Evolutionary conservation across 2,113 vertebrate genomes (phyloP).

Genomic region (Cebus imitator): DNA sequence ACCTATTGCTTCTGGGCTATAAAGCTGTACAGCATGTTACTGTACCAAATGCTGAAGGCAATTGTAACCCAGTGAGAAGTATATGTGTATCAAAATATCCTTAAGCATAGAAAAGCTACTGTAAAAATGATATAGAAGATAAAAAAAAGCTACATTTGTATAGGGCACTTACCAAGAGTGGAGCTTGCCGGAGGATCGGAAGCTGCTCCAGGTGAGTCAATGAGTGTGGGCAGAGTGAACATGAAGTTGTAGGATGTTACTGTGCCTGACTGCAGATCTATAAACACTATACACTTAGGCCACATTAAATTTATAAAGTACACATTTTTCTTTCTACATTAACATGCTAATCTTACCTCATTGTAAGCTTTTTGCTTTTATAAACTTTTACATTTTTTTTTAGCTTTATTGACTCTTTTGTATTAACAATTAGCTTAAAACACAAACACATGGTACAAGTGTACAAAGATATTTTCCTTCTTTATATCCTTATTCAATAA

Average conservation of each 20-base stretch:
- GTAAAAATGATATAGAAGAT: background rate
- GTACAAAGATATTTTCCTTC: background rate
- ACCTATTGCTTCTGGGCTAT: background rate
- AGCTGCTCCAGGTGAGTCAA: background rate
- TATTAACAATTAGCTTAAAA: background rate
- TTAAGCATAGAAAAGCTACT: background rate
- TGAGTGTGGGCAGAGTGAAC: background rate
- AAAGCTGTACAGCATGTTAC: background rate
- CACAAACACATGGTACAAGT: background rate
- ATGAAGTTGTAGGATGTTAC: background rate
- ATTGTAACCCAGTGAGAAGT: background rate
- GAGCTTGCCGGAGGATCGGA: background rate
- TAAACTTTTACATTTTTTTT: background rate
- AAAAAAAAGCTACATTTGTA: background rate
- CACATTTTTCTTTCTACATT: background rate
- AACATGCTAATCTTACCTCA: background rate
- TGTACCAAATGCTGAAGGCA: background rate
- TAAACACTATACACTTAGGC: background rate
- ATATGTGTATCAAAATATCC: background rate
- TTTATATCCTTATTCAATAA: background rate
- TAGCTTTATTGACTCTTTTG: background rate
- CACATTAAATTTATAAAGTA: background rate
- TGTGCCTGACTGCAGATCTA: too few species aligned
- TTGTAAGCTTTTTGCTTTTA: background rate
- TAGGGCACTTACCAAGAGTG: background rate